phyloP scores from a whole-genome alignment of 2,797 vertebrate species.

The Jordanella pulchra region DNA sequence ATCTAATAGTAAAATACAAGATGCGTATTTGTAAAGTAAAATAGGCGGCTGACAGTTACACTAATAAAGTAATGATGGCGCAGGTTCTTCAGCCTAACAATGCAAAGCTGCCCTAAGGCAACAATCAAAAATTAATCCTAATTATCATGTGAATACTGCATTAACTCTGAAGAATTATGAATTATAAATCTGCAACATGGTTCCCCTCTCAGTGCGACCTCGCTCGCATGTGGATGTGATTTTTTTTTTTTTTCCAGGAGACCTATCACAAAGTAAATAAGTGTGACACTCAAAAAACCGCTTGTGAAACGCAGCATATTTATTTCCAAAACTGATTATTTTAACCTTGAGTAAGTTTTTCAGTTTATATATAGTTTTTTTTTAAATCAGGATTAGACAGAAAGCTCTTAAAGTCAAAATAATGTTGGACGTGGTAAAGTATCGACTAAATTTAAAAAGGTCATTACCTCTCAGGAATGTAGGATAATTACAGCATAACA shows the following conservation, averaged over 20 bases:
- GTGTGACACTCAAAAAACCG: constrained; percentile 16
- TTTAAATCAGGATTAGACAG: constrained; percentile 11
- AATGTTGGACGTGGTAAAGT: constrained; percentile 69
- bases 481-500: constrained; percentile 30
- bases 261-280: constrained; percentile 36
- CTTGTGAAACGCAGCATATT: neutral
- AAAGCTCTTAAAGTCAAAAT: constrained; percentile 52
- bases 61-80: constrained; percentile 74
- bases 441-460: constrained; percentile 64
- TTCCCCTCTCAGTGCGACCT: constrained; percentile 72
- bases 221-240: constrained; percentile 57
- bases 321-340: neutral
- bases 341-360: constrained; percentile 9
- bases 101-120: constrained; percentile 70
- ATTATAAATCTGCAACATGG: constrained; percentile 82
- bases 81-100: constrained; percentile 64
- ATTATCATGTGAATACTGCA: constrained; percentile 83
- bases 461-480: constrained; percentile 58
- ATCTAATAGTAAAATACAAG: constrained; percentile 73
- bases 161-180: constrained; percentile 79
- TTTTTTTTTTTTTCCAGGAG: constrained; percentile 35
- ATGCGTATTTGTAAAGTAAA: constrained; percentile 79
- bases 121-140: constrained; percentile 84
- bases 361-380: constrained; percentile 11
- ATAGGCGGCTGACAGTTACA: constrained; percentile 79